Percentiles rank a stretch among this genome's conserved stretches.
These are phyloP conservation scores for Craniophora ligustri DNA, from an alignment of 2,888 invertebrate species.

Conservation along the genomic window DNA sequence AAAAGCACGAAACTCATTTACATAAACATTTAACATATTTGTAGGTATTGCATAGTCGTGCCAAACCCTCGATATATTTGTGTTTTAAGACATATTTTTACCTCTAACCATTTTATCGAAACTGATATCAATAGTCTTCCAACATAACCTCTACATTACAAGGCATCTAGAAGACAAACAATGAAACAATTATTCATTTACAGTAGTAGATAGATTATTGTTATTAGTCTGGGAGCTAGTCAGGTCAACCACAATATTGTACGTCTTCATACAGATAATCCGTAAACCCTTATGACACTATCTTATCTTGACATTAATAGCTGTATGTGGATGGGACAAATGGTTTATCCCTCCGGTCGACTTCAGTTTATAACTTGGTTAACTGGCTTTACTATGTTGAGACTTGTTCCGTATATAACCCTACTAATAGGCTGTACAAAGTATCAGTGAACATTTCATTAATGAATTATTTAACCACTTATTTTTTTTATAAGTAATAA, in stretches of 20 bases:
- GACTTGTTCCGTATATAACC: background rate
- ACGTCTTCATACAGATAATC: background rate
- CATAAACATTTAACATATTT: conserved; percentile 48
- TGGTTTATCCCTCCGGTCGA: background rate
- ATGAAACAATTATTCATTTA: no score
- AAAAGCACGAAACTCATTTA: conserved; percentile 45
- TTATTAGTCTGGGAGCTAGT: background rate
- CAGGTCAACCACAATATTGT: background rate
- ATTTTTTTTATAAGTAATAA: no score
- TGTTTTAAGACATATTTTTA: background rate
- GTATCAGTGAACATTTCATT: no score
- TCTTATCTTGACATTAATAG: background rate
- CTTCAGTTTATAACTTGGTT: background rate
- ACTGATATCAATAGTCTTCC: no score
- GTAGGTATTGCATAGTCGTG: conserved; percentile 13
- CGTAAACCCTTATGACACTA: background rate
- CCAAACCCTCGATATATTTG: conserved; percentile 11
- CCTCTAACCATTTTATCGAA: no score
- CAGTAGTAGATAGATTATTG: no score
- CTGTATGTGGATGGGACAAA: background rate
- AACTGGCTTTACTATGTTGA: background rate
- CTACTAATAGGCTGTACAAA: background rate
- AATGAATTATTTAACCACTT: no score
- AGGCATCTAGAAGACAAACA: no score
- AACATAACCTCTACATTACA: no score